Evolutionary conservation across 2,888 invertebrate species (phyloP), one percentile per base, ranked within the genome.

Genomic region (Synanthedon vespiformis): DNA sequence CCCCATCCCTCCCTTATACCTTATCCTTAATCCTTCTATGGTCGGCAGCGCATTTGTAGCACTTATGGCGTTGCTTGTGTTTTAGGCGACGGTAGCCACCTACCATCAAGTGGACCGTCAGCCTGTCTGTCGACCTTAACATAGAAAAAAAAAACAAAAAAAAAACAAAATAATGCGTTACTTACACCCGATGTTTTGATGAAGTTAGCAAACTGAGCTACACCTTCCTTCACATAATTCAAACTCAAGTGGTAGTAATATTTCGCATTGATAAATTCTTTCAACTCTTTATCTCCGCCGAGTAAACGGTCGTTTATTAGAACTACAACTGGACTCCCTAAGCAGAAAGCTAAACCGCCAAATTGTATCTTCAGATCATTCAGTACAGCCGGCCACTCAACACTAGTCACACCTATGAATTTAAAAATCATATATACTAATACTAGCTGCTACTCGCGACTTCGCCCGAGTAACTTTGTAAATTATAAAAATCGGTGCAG

Each of bases 201-300:
- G 60, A 76, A 86, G 48, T 72, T 65, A 3, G 78, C 70, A 56
- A 89, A 85, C 53, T 82, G 77, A 12, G 76, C 62, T 8, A 78
- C 62, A 12, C 83, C 79, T 53, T 88, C 74, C 44, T 73, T 69
- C 48, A 79, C 68, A 70, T 89, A 90, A 69, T 90, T 77, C 53
- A 80, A 60, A 22, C 64, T 67, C 41, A 89, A 55, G 54, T 80
- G 63, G 55, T 89, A 85, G 49, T 68, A 65, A 58, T 87, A 90
- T 64, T 75, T 84, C 8, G 77, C 61, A 54, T 82, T 71, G 11
- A 90, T 65, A 41, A 84, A 70, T 13, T 77, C 66, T 48, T 77
- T 70, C 18, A 91, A 67, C 53, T 88, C 89, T 1, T 74, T 65
- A 51, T 88, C 86, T 48, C 89, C 89, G 1, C 91, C 91, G 40